Evolutionary conservation across 2,797 vertebrate species (phyloP).

Genomic region (Tokudaia muenninki): DNA sequence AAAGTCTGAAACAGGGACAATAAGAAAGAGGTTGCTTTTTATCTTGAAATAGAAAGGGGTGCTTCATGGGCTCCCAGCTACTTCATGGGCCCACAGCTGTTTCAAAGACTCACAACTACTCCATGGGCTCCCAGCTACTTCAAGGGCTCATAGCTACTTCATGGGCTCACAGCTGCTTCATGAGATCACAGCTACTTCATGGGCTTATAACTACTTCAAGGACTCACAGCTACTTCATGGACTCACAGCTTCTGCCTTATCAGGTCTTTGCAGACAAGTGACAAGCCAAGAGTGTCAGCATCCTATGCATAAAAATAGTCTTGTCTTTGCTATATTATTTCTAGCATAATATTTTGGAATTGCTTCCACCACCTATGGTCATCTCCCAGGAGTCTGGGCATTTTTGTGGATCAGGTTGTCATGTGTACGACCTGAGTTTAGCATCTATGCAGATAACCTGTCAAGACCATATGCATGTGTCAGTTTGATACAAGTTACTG

Average conservation of each 20-base stretch:
- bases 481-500: constrained; percentile 22
- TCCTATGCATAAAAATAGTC: constrained; percentile 32
- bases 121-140: background rate
- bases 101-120: background rate
- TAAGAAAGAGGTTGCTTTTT: background rate
- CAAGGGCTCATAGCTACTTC: background rate
- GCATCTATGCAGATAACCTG: background rate
- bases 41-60: background rate
- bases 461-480: background rate
- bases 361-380: background rate
- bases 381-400: background rate
- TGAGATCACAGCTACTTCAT: background rate
- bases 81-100: too few relatives aligned
- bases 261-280: background rate
- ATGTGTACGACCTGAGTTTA: background rate
- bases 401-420: background rate
- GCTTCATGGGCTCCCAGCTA: background rate
- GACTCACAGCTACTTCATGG: background rate
- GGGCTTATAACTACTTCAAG: too few relatives aligned
- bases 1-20: background rate
- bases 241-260: background rate
- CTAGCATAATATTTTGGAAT: background rate
- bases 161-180: too few relatives aligned
- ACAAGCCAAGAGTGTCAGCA: background rate
- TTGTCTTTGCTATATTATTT: constrained; percentile 35